Conservation (phyloP, 2,888 invertebrate species). For the Drosophila anceps region DNA sequence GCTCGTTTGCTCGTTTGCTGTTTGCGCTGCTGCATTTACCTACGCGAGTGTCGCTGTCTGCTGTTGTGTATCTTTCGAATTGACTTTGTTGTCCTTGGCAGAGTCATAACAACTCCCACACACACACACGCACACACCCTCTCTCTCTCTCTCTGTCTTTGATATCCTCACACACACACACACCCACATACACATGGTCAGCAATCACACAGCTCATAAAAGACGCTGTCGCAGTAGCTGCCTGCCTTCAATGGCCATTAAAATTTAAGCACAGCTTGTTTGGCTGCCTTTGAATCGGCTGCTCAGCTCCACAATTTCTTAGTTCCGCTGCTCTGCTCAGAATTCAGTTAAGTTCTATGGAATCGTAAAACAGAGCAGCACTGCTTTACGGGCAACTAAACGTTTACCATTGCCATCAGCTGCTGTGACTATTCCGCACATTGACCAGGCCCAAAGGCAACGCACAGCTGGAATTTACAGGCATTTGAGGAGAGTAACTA, state of each 20-base stretch:
- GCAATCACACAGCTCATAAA: slow-evolving; percentile 80
- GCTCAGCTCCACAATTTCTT: slow-evolving; percentile 11
- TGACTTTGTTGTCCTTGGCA: slow-evolving; percentile 67
- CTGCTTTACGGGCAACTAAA: slow-evolving; percentile 62
- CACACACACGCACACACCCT: neutral
- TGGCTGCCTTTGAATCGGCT: slow-evolving; percentile 26
- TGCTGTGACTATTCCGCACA: slow-evolving; percentile 38
- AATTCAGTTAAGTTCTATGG: slow-evolving; percentile 14
- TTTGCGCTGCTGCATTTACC: slow-evolving; percentile 41
- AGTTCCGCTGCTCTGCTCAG: slow-evolving; percentile 1
- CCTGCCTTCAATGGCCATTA: slow-evolving; percentile 71
- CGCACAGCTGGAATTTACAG: slow-evolving; percentile 1
- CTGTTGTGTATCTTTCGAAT: slow-evolving; percentile 55
- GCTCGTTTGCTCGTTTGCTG: slow-evolving; percentile 36
- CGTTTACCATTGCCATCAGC: slow-evolving; percentile 57
- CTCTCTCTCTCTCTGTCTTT: too few relatives aligned
- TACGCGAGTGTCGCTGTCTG: slow-evolving; percentile 44
- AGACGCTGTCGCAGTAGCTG: slow-evolving; percentile 59
- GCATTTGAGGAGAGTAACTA: neutral
- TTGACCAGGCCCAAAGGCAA: slow-evolving; percentile 40
- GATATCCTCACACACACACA: too few relatives aligned
- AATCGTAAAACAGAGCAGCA: slow-evolving; percentile 51
- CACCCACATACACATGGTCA: slow-evolving; percentile 24
- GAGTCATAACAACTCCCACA: slow-evolving; percentile 10
- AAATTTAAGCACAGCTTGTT: slow-evolving; percentile 74